Base-by-base conservation (phyloP, 2,888 invertebrate species). In the Trichopoda pennipes region DNA sequence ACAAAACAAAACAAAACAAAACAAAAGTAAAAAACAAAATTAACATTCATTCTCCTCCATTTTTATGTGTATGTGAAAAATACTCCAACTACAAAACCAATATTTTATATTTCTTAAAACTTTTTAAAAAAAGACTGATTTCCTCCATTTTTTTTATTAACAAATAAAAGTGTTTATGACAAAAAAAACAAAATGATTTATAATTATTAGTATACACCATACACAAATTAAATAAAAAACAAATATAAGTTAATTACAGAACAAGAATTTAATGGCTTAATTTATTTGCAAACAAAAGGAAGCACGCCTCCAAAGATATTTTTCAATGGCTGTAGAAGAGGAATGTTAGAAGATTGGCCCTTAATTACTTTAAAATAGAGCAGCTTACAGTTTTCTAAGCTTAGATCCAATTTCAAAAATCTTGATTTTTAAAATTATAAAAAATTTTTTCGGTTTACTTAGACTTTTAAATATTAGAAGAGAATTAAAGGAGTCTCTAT, bases 121-220 rank as follows among this genome's bases (percentile, higher is more conserved):
- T 70, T 63, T 75, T 63, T 49, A 60, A 78, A 89, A 89, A 89
- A 90, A 90, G 90, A 90, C 90, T 90, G 90, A 90, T 90, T 90
- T 90, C 90, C 79, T 69, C 53, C 88, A 90, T 89, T 90, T 89
- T 28, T 38, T 87, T 53, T 55, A 63, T 68, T 58, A 78, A 64
- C 42, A 84, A 66, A 58, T 68, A 61, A 56, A 74, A 44, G 85
- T 86, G 76, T 86, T 86, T 85, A 74, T 80, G 86, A 72, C 81
- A 84, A 53, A 58, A 23, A 53, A 88, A 84, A 85, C 12, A 83
- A n/a, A 56, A 78, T 73, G 76, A 66, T 78, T 72, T 79, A 64
- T 77, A 75, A 80, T 42, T 64, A 51, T 19, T 53, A 75, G 69
- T 86, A 86, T 28, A 64, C 85, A 86, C 86, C 86, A 86, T 70